Conservation (phyloP, 1,140 invertebrate species). For the Drosophila equinoxialis region DNA sequence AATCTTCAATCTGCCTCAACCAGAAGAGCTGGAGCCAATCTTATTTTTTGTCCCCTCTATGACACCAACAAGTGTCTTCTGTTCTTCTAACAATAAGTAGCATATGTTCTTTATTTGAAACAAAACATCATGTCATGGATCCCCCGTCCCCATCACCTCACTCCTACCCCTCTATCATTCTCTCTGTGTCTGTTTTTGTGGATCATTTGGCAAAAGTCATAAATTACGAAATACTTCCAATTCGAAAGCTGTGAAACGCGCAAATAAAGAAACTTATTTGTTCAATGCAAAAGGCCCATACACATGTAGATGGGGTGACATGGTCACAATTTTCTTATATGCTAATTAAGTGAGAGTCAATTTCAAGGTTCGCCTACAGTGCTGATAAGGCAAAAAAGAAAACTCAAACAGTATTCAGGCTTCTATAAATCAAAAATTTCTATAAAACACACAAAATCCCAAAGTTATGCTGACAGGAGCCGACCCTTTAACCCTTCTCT, state of each 20-base stretch:
- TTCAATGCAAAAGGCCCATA: constrained; percentile 38
- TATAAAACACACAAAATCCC: constrained; percentile 34
- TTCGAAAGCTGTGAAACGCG: constrained; percentile 35
- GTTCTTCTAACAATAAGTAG: constrained; percentile 21
- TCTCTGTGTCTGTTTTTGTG: constrained; percentile 31
- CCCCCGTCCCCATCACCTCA: neutral
- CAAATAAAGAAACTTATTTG: constrained; percentile 63
- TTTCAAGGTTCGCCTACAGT: constrained; percentile 44
- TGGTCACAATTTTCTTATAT: constrained; percentile 24
- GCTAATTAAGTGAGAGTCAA: constrained; percentile 28
- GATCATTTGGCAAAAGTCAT: constrained; percentile 58
- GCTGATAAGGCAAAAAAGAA: constrained; percentile 40
- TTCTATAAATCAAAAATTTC: constrained; percentile 66
- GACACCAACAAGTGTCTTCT: constrained; percentile 31
- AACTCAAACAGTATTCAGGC: constrained; percentile 25
- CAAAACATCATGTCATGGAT: constrained; percentile 25
- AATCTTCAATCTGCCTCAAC: neutral
- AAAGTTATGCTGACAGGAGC: constrained; percentile 64
- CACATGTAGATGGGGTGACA: neutral
- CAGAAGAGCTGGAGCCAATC: neutral
- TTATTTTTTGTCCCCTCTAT: constrained; percentile 44
- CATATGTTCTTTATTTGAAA: constrained; percentile 66
- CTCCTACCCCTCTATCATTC: neutral
- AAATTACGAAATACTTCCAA: constrained; percentile 61
- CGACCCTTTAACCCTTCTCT: constrained; percentile 69